These are phyloP conservation scores for western clawed frog (Xenopus tropicalis) DNA, from an alignment of 2,113 vertebrate genomes.

Conservation along the genomic window UCB_Xtro_10.0 CM004448.2:48900501-48901000, in stretches of 20 bases:
- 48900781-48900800: slow-evolving; percentile 10
- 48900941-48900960: too few species aligned
- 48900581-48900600: slow-evolving; percentile 13
- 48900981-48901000: too few species aligned
- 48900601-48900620: slow-evolving; percentile 13
- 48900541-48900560: too few species aligned
- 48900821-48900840: neutral
- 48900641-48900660: slow-evolving; percentile 15
- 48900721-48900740: slow-evolving; percentile 1
- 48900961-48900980: too few species aligned
- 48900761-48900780: slow-evolving; percentile 27
- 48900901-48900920: too few species aligned
- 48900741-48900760: slow-evolving; percentile 9
- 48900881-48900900: too few species aligned
- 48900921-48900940: too few species aligned
- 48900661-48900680: slow-evolving; percentile 26
- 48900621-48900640: slow-evolving; percentile 6
- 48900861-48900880: too few species aligned
- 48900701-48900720: slow-evolving; percentile 24
- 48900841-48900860: too few species aligned
- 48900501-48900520: too few species aligned
- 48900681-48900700: slow-evolving; percentile 26
- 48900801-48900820: neutral
- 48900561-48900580: slow-evolving; percentile 1
- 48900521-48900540: too few species aligned